Conservation (phyloP, 2,797 vertebrate genomes). For the Varecia variegata region DNA sequence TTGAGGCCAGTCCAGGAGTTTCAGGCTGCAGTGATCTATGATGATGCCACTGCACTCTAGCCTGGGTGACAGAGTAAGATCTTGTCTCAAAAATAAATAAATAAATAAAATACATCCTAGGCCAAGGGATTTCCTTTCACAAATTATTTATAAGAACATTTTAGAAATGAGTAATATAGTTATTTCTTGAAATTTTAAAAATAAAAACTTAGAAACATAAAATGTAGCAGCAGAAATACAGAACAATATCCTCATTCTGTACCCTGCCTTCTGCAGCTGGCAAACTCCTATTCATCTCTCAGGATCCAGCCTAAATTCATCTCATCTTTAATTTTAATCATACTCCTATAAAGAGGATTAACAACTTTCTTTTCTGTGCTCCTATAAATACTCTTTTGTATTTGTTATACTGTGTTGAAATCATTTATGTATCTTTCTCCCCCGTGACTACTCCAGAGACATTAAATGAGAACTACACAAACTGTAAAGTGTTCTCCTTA, state of each 20-base stretch:
- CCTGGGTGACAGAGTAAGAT: not conserved
- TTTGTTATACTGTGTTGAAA: not conserved
- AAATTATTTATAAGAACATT: not conserved
- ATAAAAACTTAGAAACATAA: not conserved
- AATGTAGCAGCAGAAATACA: not conserved
- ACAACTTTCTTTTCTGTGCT: not conserved
- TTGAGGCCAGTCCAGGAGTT: not conserved
- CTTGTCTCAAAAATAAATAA: too few relatives aligned
- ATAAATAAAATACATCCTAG: not conserved
- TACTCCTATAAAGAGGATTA: not conserved
- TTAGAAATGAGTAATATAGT: conserved; percentile 8
- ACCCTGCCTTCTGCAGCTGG: not conserved
- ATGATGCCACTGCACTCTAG: not conserved
- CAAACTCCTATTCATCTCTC: not conserved
- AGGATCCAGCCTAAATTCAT: not conserved
- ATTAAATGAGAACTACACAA: not conserved
- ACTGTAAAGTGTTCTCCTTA: not conserved
- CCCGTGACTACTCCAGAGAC: not conserved
- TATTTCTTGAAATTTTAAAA: not conserved
- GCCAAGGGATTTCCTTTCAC: not conserved
- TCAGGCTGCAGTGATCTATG: not conserved
- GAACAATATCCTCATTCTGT: not conserved
- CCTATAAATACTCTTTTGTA: not conserved
- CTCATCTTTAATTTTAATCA: not conserved
- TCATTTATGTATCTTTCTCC: not conserved